phyloP scores from a whole-genome alignment of 2,113 vertebrate species.

The Trematocara variabile region DNA sequence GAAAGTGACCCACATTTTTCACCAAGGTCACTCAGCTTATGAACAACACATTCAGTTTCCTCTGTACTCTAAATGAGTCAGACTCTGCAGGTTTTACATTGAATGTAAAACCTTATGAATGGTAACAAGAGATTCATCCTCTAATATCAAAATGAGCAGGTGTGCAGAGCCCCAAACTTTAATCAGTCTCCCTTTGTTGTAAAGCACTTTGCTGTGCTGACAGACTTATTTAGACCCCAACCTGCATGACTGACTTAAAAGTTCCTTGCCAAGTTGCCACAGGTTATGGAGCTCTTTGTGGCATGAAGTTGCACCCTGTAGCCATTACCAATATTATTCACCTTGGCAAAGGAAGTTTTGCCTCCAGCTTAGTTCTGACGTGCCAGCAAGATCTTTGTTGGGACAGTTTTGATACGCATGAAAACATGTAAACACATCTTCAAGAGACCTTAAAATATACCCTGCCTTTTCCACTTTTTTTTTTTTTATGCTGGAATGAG shows the following conservation, averaged over 20 bases:
- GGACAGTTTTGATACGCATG: constrained; percentile 49
- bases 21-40: constrained; percentile 3
- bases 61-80: constrained; percentile 24
- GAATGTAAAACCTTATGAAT: not conserved
- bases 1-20: constrained; percentile 35
- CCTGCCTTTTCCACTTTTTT: not conserved
- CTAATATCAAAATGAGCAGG: constrained; percentile 22
- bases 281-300: constrained; percentile 14
- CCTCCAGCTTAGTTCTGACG: constrained; percentile 6
- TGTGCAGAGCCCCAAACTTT: constrained; percentile 33
- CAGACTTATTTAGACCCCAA: constrained; percentile 15
- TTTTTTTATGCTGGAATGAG: constrained; percentile 22
- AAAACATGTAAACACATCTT: constrained; percentile 14
- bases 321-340: constrained; percentile 23
- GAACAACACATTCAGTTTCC: constrained; percentile 7
- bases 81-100: not conserved
- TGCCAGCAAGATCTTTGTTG: not conserved
- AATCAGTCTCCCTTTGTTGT: constrained; percentile 56
- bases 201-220: constrained; percentile 19
- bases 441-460: constrained; percentile 38
- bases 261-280: constrained; percentile 36
- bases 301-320: constrained; percentile 21
- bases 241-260: constrained; percentile 29
- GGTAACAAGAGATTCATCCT: constrained; percentile 14
- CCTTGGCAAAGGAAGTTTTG: not conserved